A percentile compares a stretch with the other conserved stretches of the same genome.
Evolutionary conservation across 1,140 invertebrate species (phyloP).

Genomic region (Bombyx mandarina): DNA sequence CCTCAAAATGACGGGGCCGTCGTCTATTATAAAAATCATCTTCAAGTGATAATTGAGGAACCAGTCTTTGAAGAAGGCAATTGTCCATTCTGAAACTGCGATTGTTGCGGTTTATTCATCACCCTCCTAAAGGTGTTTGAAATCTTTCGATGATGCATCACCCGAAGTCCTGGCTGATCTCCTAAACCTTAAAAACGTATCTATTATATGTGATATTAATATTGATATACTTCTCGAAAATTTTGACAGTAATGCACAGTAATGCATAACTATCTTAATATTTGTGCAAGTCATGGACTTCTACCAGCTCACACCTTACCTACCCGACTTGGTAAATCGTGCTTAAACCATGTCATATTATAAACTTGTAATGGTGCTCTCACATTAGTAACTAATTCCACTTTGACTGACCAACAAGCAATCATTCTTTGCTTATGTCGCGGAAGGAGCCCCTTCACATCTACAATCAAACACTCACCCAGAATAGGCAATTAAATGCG

Average conservation of each 20-base stretch:
- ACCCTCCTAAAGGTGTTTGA: not conserved
- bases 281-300: not conserved
- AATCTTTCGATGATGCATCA: not conserved
- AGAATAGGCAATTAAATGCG: too few relatives aligned
- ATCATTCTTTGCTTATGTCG: too few relatives aligned
- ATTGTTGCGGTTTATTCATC: not conserved
- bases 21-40: not conserved
- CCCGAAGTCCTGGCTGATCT: not conserved
- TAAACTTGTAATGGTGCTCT: too few relatives aligned
- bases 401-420: too few relatives aligned
- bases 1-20: not conserved
- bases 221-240: not conserved
- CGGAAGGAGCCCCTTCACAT: too few relatives aligned
- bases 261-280: not conserved
- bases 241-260: not conserved
- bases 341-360: not conserved
- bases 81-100: not conserved
- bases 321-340: not conserved
- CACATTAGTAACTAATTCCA: too few relatives aligned
- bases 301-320: not conserved
- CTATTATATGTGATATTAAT: not conserved
- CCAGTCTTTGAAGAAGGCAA: not conserved
- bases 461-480: too few relatives aligned
- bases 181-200: not conserved
- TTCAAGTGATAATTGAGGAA: not conserved